Conservation (phyloP, 2,797 vertebrate genomes). For the Atherinosoma microstoma region DNA sequence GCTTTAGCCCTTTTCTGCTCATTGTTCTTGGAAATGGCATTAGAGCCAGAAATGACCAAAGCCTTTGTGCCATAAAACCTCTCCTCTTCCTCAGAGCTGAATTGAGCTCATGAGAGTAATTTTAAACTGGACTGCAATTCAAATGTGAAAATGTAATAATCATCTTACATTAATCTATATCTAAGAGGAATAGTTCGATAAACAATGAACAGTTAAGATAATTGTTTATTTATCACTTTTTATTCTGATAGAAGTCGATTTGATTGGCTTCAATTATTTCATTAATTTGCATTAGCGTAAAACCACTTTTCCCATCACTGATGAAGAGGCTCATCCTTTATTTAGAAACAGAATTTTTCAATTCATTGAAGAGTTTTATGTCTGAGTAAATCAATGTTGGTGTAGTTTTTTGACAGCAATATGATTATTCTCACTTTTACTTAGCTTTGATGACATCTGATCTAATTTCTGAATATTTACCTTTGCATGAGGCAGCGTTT, state of each 20-base stretch:
- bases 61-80: constrained; percentile 58
- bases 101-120: constrained; percentile 31
- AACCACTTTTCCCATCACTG: not conserved
- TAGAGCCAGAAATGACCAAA: constrained; percentile 67
- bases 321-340: not conserved
- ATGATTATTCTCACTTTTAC: not conserved
- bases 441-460: constrained; percentile 7
- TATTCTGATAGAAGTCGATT: not conserved
- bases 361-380: not conserved
- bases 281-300: not conserved
- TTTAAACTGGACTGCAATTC: constrained; percentile 32
- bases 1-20: constrained; percentile 83
- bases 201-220: not conserved
- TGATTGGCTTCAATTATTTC: not conserved
- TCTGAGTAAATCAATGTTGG: not conserved
- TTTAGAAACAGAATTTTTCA: constrained; percentile 1
- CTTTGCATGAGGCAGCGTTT: not conserved
- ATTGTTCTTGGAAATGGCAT: constrained; percentile 81
- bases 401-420: not conserved
- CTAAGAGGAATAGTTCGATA: not conserved
- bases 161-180: constrained; percentile 22
- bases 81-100: constrained; percentile 26
- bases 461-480: constrained; percentile 1
- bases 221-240: not conserved
- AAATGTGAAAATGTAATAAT: constrained; percentile 23